Conservation (phyloP, 1,140 invertebrate genomes). For the Micrasema minimum region DNA sequence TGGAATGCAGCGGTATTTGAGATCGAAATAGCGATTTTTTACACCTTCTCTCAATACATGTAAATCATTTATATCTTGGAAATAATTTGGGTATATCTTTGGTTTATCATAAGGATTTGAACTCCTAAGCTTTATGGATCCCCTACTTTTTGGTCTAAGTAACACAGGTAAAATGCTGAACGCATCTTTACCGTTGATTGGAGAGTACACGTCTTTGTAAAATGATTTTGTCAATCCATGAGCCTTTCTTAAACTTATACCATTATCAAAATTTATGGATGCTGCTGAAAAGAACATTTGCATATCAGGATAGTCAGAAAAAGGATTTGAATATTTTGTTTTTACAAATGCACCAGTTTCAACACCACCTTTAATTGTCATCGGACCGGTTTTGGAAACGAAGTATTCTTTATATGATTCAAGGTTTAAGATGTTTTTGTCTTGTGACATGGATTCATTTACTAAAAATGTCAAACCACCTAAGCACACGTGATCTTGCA, state of each 20-base stretch:
- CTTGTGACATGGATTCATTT: constrained; percentile 81
- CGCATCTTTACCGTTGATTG: constrained; percentile 80
- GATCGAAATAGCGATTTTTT: constrained; percentile 78
- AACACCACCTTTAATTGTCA: background rate
- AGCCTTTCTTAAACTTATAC: constrained; percentile 79
- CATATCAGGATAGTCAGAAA: constrained; percentile 82
- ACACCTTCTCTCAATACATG: constrained; percentile 82
- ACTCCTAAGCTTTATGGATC: constrained; percentile 80
- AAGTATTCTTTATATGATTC: no score
- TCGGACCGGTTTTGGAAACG: constrained; percentile 74
- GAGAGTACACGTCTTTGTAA: constrained; percentile 87
- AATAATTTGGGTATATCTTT: constrained; percentile 90
- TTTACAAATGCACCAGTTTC: constrained; percentile 88
- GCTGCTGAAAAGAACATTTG: constrained; percentile 88
- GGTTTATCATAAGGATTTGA: constrained; percentile 84
- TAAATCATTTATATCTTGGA: constrained; percentile 82
- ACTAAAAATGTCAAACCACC: constrained; percentile 74
- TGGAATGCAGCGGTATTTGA: constrained; percentile 84
- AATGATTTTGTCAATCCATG: constrained; percentile 81
- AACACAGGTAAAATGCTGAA: constrained; percentile 85
- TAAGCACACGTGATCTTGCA: constrained; percentile 72
- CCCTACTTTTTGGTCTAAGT: constrained; percentile 83
- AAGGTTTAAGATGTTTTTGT: no score
- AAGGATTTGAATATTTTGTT: constrained; percentile 80
- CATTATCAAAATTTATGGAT: constrained; percentile 82